These are phyloP conservation scores for Acromyrmex heyeri DNA, from an alignment of 1,140 invertebrate species.

Conservation along the genomic window DNA sequence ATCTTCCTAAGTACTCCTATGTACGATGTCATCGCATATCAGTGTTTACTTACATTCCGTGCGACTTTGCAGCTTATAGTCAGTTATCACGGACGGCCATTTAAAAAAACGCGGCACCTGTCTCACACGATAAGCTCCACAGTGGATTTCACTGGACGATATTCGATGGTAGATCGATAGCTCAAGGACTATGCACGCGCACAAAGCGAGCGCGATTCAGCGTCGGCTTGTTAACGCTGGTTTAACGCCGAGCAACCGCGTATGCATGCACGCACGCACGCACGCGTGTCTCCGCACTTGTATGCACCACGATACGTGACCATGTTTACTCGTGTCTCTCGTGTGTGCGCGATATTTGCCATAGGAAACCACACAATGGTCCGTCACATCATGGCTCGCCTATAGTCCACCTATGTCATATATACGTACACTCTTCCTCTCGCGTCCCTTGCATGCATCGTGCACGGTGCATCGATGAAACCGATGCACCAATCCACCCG, in stretches of 20 bases:
- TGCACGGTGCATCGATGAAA: constrained; percentile 42
- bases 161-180: constrained; percentile 74
- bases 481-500: constrained; percentile 42
- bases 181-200: constrained; percentile 55
- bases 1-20: background rate
- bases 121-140: constrained; percentile 26
- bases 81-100: constrained; percentile 2
- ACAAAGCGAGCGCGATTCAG: constrained; percentile 72
- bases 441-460: background rate
- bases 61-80: background rate
- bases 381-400: constrained; percentile 72
- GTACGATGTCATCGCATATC: background rate
- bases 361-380: constrained; percentile 75
- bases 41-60: too few species aligned
- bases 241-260: constrained; percentile 59
- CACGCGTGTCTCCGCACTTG: constrained; percentile 34
- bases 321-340: constrained; percentile 61
- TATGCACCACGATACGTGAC: constrained; percentile 44
- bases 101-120: constrained; percentile 15
- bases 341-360: constrained; percentile 73
- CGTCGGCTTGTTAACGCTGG: constrained; percentile 74
- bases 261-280: constrained; percentile 24
- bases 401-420: constrained; percentile 59
- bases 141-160: constrained; percentile 70
- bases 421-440: constrained; percentile 35